These are phyloP conservation scores for Diplodus sargus DNA, from an alignment of 2,797 vertebrate species.

Conservation along the genomic window DNA sequence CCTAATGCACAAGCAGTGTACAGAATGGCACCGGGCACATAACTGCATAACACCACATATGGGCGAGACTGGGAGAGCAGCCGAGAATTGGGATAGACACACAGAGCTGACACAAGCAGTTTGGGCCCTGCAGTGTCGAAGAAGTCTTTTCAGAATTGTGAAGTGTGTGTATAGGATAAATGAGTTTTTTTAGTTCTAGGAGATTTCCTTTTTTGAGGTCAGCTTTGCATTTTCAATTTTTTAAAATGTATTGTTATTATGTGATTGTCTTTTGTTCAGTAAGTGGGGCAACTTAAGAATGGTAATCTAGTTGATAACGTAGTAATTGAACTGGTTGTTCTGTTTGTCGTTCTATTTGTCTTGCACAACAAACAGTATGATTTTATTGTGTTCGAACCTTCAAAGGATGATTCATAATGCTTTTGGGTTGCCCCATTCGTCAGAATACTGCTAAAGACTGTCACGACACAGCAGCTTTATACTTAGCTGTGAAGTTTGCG, in stretches of 20 bases:
- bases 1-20: conserved; percentile 32
- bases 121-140: conserved; percentile 4
- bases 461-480: not conserved
- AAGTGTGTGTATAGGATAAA: not conserved
- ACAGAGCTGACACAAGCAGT: conserved; percentile 52
- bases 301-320: not conserved
- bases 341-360: not conserved
- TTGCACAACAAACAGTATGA: not conserved
- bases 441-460: not conserved
- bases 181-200: not conserved
- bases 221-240: not conserved
- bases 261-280: not conserved
- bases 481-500: not conserved
- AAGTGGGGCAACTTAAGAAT: too few species aligned
- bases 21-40: conserved; percentile 19
- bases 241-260: not conserved
- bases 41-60: conserved; percentile 24
- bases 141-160: not conserved
- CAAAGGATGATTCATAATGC: not conserved
- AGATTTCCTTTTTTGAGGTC: not conserved
- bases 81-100: conserved; percentile 12
- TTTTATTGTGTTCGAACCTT: not conserved
- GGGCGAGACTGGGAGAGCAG: conserved; percentile 33
- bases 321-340: not conserved
- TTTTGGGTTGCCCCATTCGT: not conserved